Conservation (phyloP, 2,797 vertebrate genomes). For the Lagodon rhomboides region DNA sequence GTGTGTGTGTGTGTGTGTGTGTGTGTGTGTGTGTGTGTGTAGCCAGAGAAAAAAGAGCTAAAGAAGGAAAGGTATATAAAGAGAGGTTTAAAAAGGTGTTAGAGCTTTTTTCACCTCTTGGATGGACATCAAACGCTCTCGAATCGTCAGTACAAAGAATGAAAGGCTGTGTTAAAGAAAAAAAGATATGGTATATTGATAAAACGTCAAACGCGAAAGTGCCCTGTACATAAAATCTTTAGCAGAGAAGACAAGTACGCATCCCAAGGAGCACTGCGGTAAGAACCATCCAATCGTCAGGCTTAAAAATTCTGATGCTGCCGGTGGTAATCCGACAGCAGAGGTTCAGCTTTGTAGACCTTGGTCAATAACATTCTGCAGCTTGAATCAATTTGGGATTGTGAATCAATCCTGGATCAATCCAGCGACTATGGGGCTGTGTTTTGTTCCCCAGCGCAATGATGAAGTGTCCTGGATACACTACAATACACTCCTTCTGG, state of each 20-base stretch:
- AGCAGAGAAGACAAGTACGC: not conserved
- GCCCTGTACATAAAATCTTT: slow-evolving; percentile 3
- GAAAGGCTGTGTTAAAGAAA: not conserved
- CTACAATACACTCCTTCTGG: not conserved
- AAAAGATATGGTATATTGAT: slow-evolving; percentile 1
- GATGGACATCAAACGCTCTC: slow-evolving; percentile 1
- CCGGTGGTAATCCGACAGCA: slow-evolving; percentile 17
- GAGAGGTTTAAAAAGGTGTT: not conserved
- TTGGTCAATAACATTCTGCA: slow-evolving; percentile 41
- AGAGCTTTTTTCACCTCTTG: slow-evolving; percentile 21
- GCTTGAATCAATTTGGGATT: slow-evolving; percentile 45
- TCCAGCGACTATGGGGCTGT: slow-evolving; percentile 18
- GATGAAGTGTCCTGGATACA: slow-evolving; percentile 17
- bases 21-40: slow-evolving; percentile 4
- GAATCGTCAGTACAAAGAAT: not conserved
- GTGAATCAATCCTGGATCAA: slow-evolving; percentile 37
- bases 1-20: slow-evolving; percentile 14
- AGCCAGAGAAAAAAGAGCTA: not conserved
- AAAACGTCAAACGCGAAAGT: slow-evolving; percentile 2
- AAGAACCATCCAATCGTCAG: slow-evolving; percentile 35
- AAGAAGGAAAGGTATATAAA: not conserved
- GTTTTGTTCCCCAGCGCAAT: slow-evolving; percentile 19
- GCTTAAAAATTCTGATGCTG: slow-evolving; percentile 27
- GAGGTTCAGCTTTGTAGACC: slow-evolving; percentile 24
- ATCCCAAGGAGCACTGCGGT: slow-evolving; percentile 23